Evolutionary conservation across 2,113 vertebrate genomes (phyloP).

Genomic region (Indri indri): DNA sequence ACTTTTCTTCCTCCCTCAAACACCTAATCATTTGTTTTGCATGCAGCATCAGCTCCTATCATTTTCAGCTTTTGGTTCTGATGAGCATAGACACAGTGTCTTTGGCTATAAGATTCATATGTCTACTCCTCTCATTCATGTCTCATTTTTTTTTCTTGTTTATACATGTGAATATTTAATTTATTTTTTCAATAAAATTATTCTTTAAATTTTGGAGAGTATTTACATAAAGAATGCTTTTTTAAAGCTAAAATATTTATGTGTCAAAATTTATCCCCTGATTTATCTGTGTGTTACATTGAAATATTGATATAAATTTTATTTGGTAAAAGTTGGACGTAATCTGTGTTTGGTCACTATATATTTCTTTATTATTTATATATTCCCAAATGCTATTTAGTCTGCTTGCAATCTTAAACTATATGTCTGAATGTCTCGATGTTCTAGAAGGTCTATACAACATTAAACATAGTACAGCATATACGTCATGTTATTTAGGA

Average conservation of each 20-base stretch:
- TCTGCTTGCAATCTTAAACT: not conserved
- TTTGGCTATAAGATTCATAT: not conserved
- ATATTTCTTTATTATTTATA: not conserved
- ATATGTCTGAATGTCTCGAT: not conserved
- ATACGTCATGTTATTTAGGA: not conserved
- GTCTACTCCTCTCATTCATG: not conserved
- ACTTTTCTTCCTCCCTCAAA: not conserved
- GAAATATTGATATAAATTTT: not conserved
- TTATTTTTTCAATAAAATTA: not conserved
- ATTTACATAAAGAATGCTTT: not conserved
- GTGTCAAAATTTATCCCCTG: not conserved
- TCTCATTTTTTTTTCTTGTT: not conserved
- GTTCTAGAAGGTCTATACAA: not conserved
- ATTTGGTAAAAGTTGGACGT: not conserved
- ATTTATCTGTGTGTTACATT: not conserved
- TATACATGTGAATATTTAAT: not conserved
- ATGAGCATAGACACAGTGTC: not conserved
- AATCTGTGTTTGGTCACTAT: not conserved
- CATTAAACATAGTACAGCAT: not conserved
- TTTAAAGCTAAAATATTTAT: not conserved
- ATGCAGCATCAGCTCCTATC: not conserved
- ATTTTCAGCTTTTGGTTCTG: not conserved
- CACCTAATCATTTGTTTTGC: not conserved
- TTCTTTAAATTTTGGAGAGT: not conserved
- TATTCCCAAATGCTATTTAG: not conserved